A percentile compares a stretch with the other conserved stretches of the same genome.
phyloP scores from a whole-genome alignment of 2,888 invertebrate species.

The Teleogryllus oceanicus region DNA sequence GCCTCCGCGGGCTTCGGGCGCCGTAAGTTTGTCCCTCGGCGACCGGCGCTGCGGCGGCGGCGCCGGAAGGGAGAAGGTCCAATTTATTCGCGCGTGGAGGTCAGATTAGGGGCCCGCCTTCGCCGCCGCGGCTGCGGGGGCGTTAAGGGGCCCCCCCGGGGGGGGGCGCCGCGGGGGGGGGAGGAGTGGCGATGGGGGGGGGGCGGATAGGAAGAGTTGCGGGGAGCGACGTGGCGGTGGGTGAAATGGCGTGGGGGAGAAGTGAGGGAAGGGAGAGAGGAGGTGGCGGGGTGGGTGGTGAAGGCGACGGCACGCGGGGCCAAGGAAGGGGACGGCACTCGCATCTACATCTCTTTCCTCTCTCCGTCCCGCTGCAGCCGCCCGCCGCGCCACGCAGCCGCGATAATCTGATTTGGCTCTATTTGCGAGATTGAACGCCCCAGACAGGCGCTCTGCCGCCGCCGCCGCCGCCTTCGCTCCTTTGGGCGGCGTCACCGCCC shows the following conservation, averaged over 20 bases:
- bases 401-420: slow-evolving; percentile 36
- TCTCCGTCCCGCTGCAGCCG: slow-evolving; percentile 3
- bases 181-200: too few species aligned
- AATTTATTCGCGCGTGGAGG: neutral
- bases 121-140: neutral
- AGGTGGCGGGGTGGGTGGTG: neutral
- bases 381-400: neutral
- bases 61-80: neutral
- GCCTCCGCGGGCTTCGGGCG: neutral
- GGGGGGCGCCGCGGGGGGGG: neutral
- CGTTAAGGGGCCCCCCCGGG: neutral
- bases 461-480: slow-evolving; percentile 21
- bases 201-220: too few species aligned
- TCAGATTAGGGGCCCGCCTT: slow-evolving; percentile 5
- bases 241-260: neutral
- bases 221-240: too few species aligned
- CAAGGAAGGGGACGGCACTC: neutral
- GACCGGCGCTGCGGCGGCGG: neutral
- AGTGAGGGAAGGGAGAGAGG: neutral
- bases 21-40: neutral
- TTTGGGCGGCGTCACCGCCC: slow-evolving; percentile 23
- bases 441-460: slow-evolving; percentile 19
- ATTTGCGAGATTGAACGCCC: slow-evolving; percentile 35
- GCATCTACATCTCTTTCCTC: slow-evolving; percentile 26
- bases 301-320: slow-evolving; percentile 1